A percentile compares a stretch with the other conserved stretches of the same genome.
These are phyloP conservation scores for Tachina grossa DNA, from an alignment of 2,888 invertebrate species.

Conservation along the genomic window DNA sequence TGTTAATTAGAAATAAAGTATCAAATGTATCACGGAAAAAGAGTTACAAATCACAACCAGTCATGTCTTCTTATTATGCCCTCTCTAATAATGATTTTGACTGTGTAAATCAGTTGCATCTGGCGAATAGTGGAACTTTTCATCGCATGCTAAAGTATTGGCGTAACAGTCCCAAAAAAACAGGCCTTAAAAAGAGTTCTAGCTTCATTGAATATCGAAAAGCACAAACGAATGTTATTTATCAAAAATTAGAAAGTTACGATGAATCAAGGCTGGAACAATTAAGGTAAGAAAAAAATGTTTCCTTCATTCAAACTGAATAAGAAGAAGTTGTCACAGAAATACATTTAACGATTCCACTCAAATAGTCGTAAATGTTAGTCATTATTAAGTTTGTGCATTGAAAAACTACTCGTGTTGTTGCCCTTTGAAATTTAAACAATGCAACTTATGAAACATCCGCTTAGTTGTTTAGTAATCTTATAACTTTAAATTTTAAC, in stretches of 20 bases:
- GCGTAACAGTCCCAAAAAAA: slow-evolving; percentile 77
- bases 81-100: slow-evolving; percentile 72
- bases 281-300: slow-evolving; percentile 75
- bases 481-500: not conserved
- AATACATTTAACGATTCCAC: not conserved
- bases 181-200: slow-evolving; percentile 76
- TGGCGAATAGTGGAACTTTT: slow-evolving; percentile 69
- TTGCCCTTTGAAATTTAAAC: not conserved
- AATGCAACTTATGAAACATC: not conserved
- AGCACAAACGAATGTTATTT: slow-evolving; percentile 71
- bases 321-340: not conserved
- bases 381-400: slow-evolving; percentile 16
- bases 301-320: not conserved
- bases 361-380: slow-evolving; percentile 16
- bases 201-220: slow-evolving; percentile 77
- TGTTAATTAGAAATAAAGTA: not conserved
- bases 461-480: slow-evolving; percentile 29
- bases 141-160: slow-evolving; percentile 79
- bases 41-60: not conserved
- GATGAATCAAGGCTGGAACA: slow-evolving; percentile 77
- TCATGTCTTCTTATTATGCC: slow-evolving; percentile 77
- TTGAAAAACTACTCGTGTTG: not conserved
- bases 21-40: not conserved
- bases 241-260: slow-evolving; percentile 78
- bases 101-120: slow-evolving; percentile 21